Conservation (phyloP, 2,113 vertebrate species). For the Scytalopus superciliaris region DNA sequence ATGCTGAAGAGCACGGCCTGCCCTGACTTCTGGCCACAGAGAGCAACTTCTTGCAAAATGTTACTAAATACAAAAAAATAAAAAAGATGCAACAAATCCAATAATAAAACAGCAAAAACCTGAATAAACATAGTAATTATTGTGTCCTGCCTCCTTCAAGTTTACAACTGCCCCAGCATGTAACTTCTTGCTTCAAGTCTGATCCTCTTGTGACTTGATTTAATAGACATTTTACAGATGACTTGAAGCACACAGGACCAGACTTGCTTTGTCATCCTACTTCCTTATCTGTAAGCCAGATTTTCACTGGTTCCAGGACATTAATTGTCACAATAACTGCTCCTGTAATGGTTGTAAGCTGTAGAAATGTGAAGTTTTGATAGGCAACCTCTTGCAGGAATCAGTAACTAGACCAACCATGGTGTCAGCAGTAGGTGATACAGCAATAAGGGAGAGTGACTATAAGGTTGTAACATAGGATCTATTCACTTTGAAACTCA, state of each 20-base stretch:
- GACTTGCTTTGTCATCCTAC: not conserved
- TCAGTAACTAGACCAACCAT: not conserved
- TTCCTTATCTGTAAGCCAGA: not conserved
- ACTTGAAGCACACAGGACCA: not conserved
- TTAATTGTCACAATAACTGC: not conserved
- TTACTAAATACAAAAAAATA: not conserved
- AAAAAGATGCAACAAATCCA: not conserved
- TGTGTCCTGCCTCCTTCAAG: not conserved
- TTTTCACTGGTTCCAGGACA: not conserved
- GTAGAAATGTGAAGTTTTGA: not conserved
- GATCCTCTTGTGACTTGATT: not conserved
- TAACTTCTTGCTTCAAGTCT: not conserved
- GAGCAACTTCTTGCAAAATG: not conserved
- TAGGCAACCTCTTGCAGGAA: not conserved
- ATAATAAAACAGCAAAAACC: not conserved
- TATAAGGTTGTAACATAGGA: rapidly evolving
- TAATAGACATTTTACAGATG: not conserved
- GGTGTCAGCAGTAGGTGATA: not conserved
- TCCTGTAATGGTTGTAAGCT: not conserved
- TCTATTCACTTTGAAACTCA: not conserved
- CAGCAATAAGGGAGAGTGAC: not conserved
- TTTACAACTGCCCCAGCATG: not conserved
- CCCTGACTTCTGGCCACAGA: not conserved
- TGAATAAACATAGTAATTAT: not conserved
- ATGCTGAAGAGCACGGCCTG: not conserved